Base-by-base conservation (phyloP, 2,797 vertebrate species). In the Myripristis jacobus region DNA sequence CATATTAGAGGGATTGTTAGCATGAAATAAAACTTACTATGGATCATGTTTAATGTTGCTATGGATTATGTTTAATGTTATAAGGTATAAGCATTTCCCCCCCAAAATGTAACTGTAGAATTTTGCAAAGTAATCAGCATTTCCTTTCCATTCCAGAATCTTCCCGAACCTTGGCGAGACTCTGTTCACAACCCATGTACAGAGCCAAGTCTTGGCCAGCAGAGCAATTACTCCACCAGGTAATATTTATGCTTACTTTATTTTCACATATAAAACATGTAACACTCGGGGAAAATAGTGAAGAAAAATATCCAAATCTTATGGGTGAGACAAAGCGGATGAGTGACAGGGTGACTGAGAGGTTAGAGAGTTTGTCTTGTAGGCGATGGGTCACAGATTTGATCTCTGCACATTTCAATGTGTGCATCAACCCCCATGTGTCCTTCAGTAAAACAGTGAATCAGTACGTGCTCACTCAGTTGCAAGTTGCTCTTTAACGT, bases 61-160 rank as follows among this genome's bases (percentile, higher is more conserved):
- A n/a, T n/a, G 31, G 31, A 31, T 31, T 31, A 31, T 4, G 4
- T 31, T 31, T 31, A 4, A 31, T 5, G n/a, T n/a, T n/a, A n/a
- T n/a, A n/a, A n/a, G n/a, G n/a, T n/a, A n/a, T n/a, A n/a, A n/a
- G n/a, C n/a, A n/a, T n/a, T n/a, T n/a, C n/a, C n/a, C n/a, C n/a
- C n/a, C n/a, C n/a, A n/a, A n/a, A n/a, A n/a, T n/a, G n/a, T n/a
- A n/a, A n/a, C n/a, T n/a, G n/a, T n/a, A 41, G 36, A 13, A 41
- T 41, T 1, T 41, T 41, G 12, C 36, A 10, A 36, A 43, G 11
- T 41, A 55, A 43, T 10, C 3, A 9, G 4, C 2, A 19, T n/a
- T 22, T 7, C 11, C 8, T 47, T 67, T 76, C 5, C 57, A 50
- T 80, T 84, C 9, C 80, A 94, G 93, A 90, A 86, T 60, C 56